These are phyloP conservation scores for Nipponacmea schrenckii DNA, from an alignment of 2,888 invertebrate genomes.

Conservation along the genomic window DNA sequence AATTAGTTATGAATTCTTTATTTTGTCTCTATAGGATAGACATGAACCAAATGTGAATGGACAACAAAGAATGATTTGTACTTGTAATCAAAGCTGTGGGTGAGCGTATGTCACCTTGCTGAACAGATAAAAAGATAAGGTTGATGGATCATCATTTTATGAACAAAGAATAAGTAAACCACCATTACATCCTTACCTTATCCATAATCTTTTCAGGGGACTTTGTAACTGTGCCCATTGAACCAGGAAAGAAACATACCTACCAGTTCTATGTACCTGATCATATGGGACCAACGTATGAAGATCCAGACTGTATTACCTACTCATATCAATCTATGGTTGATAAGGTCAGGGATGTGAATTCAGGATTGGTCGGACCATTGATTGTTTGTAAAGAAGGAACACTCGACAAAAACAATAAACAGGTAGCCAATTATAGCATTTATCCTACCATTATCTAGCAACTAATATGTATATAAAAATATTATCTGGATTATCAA, in stretches of 20 bases:
- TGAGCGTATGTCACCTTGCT: too few relatives aligned
- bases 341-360: conserved; percentile 40
- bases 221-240: conserved; percentile 21
- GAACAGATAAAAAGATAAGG: neutral
- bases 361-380: conserved; percentile 44
- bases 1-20: too few relatives aligned
- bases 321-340: conserved; percentile 46
- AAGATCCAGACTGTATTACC: conserved; percentile 40
- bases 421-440: conserved; percentile 25
- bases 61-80: too few relatives aligned
- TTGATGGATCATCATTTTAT: neutral
- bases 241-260: conserved; percentile 22
- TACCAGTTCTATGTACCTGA: conserved; percentile 40
- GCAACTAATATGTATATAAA: too few relatives aligned
- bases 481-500: too few relatives aligned
- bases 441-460: too few relatives aligned
- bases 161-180: neutral
- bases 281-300: conserved; percentile 31
- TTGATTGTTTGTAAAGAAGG: conserved; percentile 43
- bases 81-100: too few relatives aligned
- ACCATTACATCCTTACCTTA: neutral
- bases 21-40: too few relatives aligned
- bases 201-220: neutral
- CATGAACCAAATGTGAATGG: too few relatives aligned
- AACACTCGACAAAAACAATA: conserved; percentile 29